A percentile compares a stretch with the other conserved stretches of the same genome.
Evolutionary conservation across 2,888 invertebrate species (phyloP).

Genomic region (Leptinotarsa rubiginosa): DNA sequence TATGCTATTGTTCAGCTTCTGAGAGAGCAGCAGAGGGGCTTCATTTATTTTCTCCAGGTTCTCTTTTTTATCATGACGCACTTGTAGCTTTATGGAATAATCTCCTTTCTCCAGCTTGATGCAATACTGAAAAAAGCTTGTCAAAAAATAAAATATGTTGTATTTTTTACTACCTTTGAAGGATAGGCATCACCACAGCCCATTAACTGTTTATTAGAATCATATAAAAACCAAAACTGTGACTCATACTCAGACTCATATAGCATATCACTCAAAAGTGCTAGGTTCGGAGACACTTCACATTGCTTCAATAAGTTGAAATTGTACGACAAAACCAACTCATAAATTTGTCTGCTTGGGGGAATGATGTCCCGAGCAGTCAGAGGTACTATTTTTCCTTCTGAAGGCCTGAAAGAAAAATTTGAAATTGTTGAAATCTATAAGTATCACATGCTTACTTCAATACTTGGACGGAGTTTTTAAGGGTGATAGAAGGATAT

Average conservation of each 20-base stretch:
- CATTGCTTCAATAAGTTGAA: conserved; percentile 85
- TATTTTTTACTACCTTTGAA: conserved; percentile 71
- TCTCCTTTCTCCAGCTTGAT: conserved; percentile 96
- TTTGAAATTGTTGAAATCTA: conserved; percentile 12
- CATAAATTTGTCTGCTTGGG: conserved; percentile 90
- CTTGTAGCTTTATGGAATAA: conserved; percentile 85
- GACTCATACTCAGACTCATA: conserved; percentile 97
- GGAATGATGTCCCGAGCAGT: conserved; percentile 88
- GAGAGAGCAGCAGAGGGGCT: conserved; percentile 78
- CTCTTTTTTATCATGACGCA: conserved; percentile 90
- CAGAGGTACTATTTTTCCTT: conserved; percentile 83
- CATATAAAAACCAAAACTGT: conserved; percentile 96
- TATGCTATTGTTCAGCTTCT: conserved; percentile 80
- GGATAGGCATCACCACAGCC: conserved; percentile 92
- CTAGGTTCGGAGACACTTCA: conserved; percentile 84
- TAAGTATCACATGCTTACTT: conserved; percentile 66
- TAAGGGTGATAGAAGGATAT: conserved; percentile 79
- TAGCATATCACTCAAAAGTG: conserved; percentile 85
- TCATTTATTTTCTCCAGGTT: conserved; percentile 88
- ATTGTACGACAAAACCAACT: conserved; percentile 87
- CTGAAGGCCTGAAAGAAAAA: conserved; percentile 76
- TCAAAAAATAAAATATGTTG: conserved; percentile 21
- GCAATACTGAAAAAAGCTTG: conserved; percentile 73
- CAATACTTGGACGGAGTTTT: conserved; percentile 78
- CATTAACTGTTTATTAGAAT: conserved; percentile 87